Base-by-base conservation (phyloP, 2,113 vertebrate species). In the Phocoena sinus region DNA sequence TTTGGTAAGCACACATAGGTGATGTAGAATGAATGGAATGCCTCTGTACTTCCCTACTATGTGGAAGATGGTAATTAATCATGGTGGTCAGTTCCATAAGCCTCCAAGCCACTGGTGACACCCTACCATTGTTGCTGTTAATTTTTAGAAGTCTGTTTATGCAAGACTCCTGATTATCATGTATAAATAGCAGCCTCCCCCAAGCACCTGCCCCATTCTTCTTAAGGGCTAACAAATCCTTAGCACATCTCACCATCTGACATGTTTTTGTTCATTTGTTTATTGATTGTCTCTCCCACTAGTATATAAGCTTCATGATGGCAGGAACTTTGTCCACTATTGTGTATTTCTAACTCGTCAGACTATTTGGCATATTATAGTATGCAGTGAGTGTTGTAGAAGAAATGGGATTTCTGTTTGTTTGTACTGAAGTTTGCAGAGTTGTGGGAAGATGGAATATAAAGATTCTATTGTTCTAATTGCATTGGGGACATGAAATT, bases 401-500 rank as follows among this genome's bases (percentile, higher is more conserved):
- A 71, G 74, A 83, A 76, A 25, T n/a, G 11, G 21, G 17, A 80
- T 95, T 95, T 94, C 44, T 96, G 2, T 86, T 68, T 96, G 2
- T 86, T 63, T 12, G 26, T 83, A 68, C 13, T 73, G 87, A 94
- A 28, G 33, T 77, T 91, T 97, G 31, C 65, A 96, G 90, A 83
- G 63, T 31, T 86, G 50, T 53, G 7, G 28, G 73, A 96, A 90
- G 58, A 38, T 95, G 44, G 21, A 97, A 31, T 65, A 50, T 81
- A 74, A 94, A 94, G 65, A 95, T 89, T 95, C 50, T 97, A 23
- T 83, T 97, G 38, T 92, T 91, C 18, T 95, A 26, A 71, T 82
- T 89, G 44, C 21, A 56, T 8, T 74, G 15, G 21, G 31, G 21
- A 91, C 63, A 33, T 82, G 65, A n/a, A 91, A 80, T 38, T 95